Evolutionary conservation across 2,888 invertebrate species (phyloP).

Genomic region (Asteroscopus sphinx): DNA sequence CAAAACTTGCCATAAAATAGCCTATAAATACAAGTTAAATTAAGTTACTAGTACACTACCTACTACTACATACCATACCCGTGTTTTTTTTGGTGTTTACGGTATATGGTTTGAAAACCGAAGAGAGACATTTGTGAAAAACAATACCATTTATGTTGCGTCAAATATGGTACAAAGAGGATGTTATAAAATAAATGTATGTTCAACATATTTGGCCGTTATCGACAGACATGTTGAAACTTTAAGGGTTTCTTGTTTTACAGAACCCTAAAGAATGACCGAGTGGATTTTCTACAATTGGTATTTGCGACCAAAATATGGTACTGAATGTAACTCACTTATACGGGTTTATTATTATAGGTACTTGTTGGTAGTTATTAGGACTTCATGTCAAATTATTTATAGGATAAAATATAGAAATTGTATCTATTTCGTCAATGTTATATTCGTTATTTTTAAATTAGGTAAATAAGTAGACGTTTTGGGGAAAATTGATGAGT

Average conservation of each 20-base stretch:
- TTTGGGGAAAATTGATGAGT: constrained; percentile 3
- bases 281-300: constrained; percentile 61
- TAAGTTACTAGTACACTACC: too few species aligned
- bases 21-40: too few species aligned
- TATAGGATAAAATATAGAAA: constrained; percentile 8
- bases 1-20: too few species aligned
- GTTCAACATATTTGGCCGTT: too few species aligned
- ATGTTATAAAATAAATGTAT: too few species aligned
- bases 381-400: constrained; percentile 19
- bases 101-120: too few species aligned
- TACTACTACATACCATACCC: too few species aligned
- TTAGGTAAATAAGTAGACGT: background rate
- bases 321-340: constrained; percentile 52
- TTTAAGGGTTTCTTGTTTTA: constrained; percentile 12
- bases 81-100: too few species aligned
- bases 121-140: too few species aligned
- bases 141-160: too few species aligned
- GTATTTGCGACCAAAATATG: constrained; percentile 60
- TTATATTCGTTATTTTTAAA: background rate
- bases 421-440: constrained; percentile 2
- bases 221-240: background rate
- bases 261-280: constrained; percentile 59
- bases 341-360: constrained; percentile 55
- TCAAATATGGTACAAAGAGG: too few species aligned
- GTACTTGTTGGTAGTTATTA: constrained; percentile 19